Evolutionary conservation across 1,140 invertebrate genomes (phyloP).

Genomic region (Teleogryllus occipitalis): DNA sequence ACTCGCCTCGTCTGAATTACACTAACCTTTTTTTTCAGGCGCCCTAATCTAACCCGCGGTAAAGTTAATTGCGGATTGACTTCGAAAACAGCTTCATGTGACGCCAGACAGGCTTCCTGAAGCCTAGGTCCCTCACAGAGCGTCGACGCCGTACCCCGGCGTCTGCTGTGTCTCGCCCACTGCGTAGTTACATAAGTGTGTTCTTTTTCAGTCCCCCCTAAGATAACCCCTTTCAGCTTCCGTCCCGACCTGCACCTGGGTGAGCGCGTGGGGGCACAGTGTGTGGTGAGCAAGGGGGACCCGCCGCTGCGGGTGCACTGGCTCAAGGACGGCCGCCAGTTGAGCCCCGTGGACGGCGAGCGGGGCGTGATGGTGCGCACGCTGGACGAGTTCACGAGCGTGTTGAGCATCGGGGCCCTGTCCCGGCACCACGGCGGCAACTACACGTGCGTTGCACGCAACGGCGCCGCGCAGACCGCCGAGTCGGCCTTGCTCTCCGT

Average conservation of each 20-base stretch:
- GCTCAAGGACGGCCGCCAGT: constrained; percentile 37
- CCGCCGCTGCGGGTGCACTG: constrained; percentile 43
- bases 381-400: constrained; percentile 30
- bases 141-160: not conserved
- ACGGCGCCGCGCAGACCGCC: constrained; percentile 39
- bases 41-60: too few species aligned
- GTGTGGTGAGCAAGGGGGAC: constrained; percentile 45
- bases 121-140: too few species aligned
- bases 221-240: constrained; percentile 42
- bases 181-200: not conserved
- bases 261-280: constrained; percentile 40
- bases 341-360: not conserved
- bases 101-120: too few species aligned
- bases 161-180: not conserved
- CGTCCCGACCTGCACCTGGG: constrained; percentile 36
- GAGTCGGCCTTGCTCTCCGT: constrained; percentile 43
- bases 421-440: constrained; percentile 39
- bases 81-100: too few species aligned
- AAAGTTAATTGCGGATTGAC: too few species aligned
- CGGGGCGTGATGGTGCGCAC: constrained; percentile 23
- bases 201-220: constrained; percentile 38
- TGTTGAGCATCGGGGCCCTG: constrained; percentile 33
- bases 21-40: too few species aligned
- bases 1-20: too few species aligned
- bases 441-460: constrained; percentile 47